Evolutionary conservation across 2,888 invertebrate species (phyloP), one percentile per base, ranked within the genome.

Genomic region (Cephus runcator): DNA sequence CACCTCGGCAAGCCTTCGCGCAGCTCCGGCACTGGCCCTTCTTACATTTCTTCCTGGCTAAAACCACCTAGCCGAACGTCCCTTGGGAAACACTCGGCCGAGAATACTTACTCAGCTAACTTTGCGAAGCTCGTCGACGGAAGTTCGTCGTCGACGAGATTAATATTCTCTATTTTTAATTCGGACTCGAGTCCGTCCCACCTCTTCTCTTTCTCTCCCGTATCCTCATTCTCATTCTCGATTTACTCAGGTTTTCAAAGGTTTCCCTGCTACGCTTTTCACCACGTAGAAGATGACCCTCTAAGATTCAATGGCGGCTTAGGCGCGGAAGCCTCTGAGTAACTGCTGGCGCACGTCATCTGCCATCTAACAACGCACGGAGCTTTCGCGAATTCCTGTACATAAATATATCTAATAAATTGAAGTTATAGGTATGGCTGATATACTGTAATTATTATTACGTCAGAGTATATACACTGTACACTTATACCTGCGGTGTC

Each of bases 1-100:
- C 85, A 83, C 82, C 80, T 84, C 73, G 76, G 71, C 71, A 71
- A 71, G 33, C 71, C 12, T 34, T 76, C 76, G 77, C 69, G 78
- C 69, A 75, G 73, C 77, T 77, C 79, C 80, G 77, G 79, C 76
- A 80, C 69, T 79, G 79, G 56, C 79, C 79, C 80, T 80, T 81
- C 76, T 81, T 80, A 76, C 76, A 68, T 82, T 85, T 79, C 80
- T 80, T 79, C 79, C 76, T 77, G 77, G 78, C 77, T 76, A 73
- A 79, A 75, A 73, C 78, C 68, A 77, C 6, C 74, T 74, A 74
- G n/a, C 74, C 35, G 80, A 84, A 82, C 73, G 76, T 79, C 80
- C 76, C 81, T 30, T 35, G 76, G 68, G 68, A 76, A 76, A 34
- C 69, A 56, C 75, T 75, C 75, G 40, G 33, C 71, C 33, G 23